Evolutionary conservation across 2,797 vertebrate species (phyloP).

Genomic region (Cynopterus sphinx): DNA sequence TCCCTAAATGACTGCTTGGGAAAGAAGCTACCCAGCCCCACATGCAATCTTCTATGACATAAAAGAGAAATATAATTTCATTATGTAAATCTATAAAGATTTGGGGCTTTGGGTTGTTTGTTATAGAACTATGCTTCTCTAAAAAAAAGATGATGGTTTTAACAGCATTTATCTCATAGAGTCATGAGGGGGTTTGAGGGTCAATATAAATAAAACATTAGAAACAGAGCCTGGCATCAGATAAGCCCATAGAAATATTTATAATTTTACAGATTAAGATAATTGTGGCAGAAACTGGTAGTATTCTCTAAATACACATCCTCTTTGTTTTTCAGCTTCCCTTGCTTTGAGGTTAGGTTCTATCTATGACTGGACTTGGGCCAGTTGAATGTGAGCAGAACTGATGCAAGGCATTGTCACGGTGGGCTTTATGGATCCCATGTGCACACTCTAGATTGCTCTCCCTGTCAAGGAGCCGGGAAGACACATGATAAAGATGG

Average conservation of each 20-base stretch:
- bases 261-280: not conserved
- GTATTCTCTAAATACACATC: not conserved
- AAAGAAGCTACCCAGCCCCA: not conserved
- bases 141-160: not conserved
- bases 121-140: not conserved
- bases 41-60: fast-evolving
- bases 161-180: not conserved
- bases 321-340: not conserved
- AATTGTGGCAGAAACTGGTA: not conserved
- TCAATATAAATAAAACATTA: not conserved
- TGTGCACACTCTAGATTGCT: not conserved
- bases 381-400: not conserved
- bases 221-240: not conserved
- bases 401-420: not conserved
- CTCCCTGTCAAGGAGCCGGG: not conserved
- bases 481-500: not conserved
- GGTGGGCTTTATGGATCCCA: not conserved
- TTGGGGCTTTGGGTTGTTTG: not conserved
- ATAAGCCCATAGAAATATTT: not conserved
- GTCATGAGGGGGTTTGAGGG: not conserved
- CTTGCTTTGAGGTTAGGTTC: fast-evolving
- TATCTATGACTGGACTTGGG: not conserved
- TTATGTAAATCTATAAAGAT: not conserved
- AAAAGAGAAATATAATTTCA: not conserved
- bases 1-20: not conserved